phyloP scores from a whole-genome alignment of 2,888 invertebrate species.

The Aspidapion aeneum region DNA sequence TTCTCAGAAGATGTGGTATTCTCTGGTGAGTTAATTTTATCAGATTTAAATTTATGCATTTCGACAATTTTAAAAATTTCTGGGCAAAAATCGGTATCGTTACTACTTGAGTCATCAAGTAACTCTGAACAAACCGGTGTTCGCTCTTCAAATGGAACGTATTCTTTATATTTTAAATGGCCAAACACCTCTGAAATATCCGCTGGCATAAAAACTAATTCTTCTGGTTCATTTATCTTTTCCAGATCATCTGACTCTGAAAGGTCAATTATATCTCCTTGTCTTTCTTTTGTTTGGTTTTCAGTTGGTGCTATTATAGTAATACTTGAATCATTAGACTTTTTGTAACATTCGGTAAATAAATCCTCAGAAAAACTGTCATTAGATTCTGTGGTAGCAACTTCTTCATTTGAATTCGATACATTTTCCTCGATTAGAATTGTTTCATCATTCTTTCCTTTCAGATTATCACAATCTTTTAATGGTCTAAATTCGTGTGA shows the following conservation, averaged over 20 bases:
- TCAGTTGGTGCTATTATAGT: not conserved
- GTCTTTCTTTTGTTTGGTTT: not conserved
- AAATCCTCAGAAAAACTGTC: constrained; percentile 1
- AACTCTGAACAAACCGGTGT: not conserved
- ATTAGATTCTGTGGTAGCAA: not conserved
- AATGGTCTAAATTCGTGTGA: constrained; percentile 35
- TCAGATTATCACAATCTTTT: constrained; percentile 21
- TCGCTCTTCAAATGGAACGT: not conserved
- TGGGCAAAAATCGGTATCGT: not conserved
- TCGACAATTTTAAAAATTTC: not conserved
- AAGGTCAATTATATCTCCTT: not conserved
- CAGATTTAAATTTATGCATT: not conserved
- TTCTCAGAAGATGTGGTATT: not conserved
- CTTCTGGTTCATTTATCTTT: constrained; percentile 17
- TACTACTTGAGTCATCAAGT: not conserved
- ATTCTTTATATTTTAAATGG: not conserved
- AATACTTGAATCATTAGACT: not conserved
- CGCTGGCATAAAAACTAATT: constrained; percentile 20
- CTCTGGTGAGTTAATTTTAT: not conserved
- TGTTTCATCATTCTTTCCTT: constrained; percentile 25
- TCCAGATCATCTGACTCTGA: constrained; percentile 11
- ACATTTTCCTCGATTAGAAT: constrained; percentile 11
- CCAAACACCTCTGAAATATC: constrained; percentile 10
- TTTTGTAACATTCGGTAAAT: not conserved
- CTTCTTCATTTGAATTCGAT: not conserved